A percentile compares a stretch with the other conserved stretches of the same genome.
Conservation (phyloP, 2,888 invertebrate species). For the Cantharis rufa region DNA sequence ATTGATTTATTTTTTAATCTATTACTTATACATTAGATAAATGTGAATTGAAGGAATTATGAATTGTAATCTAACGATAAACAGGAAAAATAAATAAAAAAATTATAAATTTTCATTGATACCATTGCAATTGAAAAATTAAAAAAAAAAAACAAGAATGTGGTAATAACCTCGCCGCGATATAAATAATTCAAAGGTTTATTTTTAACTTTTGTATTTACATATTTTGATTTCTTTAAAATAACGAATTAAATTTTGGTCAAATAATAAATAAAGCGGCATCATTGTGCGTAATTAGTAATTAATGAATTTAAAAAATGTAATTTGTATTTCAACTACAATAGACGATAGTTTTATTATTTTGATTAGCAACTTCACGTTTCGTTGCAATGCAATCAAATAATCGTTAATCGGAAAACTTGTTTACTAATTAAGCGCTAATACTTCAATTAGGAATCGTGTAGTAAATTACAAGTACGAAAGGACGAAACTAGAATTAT, state of each 20-base stretch:
- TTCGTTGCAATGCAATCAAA: not conserved
- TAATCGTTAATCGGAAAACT: not conserved
- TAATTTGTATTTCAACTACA: not conserved
- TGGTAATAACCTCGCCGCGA: not conserved
- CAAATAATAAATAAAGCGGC: not conserved
- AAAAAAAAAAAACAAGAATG: not conserved
- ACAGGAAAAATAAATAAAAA: too few species aligned
- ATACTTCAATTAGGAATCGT: not conserved
- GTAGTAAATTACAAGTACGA: not conserved
- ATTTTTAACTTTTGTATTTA: not conserved
- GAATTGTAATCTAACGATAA: not conserved
- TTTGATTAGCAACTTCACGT: not conserved
- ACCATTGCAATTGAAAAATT: not conserved
- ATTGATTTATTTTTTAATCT: too few species aligned
- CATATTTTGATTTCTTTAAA: not conserved
- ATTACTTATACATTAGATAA: too few species aligned
- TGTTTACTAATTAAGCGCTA: not conserved
- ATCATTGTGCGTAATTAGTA: not conserved
- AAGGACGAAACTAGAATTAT: not conserved
- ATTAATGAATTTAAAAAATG: not conserved
- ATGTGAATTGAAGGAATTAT: not conserved
- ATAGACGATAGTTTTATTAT: not conserved
- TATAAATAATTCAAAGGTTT: not conserved
- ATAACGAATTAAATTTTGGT: not conserved
- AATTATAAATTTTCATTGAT: not conserved